Evolutionary conservation across 2,888 invertebrate species (phyloP).

Genomic region (Pelosia muscerda): DNA sequence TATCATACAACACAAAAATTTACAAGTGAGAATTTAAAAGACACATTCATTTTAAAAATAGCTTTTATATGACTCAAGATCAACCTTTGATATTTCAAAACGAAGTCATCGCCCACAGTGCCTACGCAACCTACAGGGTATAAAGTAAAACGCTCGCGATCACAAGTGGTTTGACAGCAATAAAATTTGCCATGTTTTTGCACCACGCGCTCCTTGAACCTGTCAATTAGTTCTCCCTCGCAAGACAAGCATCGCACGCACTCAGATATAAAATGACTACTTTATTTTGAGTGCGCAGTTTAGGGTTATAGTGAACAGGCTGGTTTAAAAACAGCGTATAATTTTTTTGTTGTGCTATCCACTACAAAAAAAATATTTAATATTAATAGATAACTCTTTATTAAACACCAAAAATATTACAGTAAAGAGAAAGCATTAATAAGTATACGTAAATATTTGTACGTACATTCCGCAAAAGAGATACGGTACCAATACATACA

Average conservation of each 20-base stretch:
- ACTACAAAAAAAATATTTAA: too few species aligned
- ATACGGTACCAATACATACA: too few species aligned
- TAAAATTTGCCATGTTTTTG: constrained; percentile 82
- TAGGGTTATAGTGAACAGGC: not conserved
- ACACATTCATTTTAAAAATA: not conserved
- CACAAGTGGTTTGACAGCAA: constrained; percentile 76
- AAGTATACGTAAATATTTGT: too few species aligned
- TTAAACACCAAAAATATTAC: too few species aligned
- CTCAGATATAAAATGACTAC: constrained; percentile 55
- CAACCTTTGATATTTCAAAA: constrained; percentile 15
- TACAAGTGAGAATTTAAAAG: not conserved
- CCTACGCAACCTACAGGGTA: not conserved
- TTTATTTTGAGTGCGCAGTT: constrained; percentile 24
- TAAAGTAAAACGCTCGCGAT: constrained; percentile 29
- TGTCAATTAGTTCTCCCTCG: constrained; percentile 77
- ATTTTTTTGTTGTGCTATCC: too few species aligned
- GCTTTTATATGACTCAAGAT: not conserved
- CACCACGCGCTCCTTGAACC: constrained; percentile 75
- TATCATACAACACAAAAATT: too few species aligned
- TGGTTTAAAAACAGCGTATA: not conserved
- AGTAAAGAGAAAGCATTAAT: too few species aligned
- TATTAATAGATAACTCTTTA: too few species aligned
- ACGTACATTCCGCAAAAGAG: too few species aligned
- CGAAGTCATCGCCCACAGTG: constrained; percentile 29
- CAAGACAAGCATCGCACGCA: constrained; percentile 74